A percentile compares a stretch with the other conserved stretches of the same genome.
Evolutionary conservation across 2,113 vertebrate genomes (phyloP).

Genomic region (Jacana jacana): DNA sequence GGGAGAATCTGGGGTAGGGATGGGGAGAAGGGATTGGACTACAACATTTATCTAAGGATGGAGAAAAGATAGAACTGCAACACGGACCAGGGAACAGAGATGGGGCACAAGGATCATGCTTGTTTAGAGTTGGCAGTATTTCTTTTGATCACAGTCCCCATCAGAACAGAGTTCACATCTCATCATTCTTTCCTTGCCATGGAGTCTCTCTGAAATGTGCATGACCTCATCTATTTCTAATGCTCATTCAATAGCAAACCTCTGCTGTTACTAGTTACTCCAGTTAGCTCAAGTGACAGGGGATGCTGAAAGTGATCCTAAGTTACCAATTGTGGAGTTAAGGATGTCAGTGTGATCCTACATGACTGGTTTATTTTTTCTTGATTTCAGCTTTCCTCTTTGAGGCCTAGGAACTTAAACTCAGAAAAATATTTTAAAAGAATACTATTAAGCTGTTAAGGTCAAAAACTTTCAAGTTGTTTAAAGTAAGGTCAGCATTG

Average conservation of each 20-base stretch:
- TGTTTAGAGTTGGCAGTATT: not conserved
- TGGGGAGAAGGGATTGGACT: not conserved
- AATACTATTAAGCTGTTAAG: not conserved
- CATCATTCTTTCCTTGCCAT: not conserved
- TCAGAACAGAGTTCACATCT: not conserved
- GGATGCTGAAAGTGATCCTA: conserved; percentile 14
- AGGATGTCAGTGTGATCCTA: not conserved
- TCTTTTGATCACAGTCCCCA: not conserved
- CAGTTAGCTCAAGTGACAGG: conserved; percentile 5
- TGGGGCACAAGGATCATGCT: not conserved
- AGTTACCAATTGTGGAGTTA: conserved; percentile 2
- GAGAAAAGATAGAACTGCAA: not conserved
- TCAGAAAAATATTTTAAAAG: conserved; percentile 24
- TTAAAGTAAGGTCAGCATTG: not conserved
- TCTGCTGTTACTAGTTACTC: conserved; percentile 23
- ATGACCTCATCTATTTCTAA: conserved; percentile 13
- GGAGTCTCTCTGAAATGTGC: not conserved
- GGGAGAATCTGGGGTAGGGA: not conserved
- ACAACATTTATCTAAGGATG: not conserved
- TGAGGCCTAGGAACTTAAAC: not conserved
- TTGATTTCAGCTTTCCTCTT: not conserved
- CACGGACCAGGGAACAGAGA: not conserved
- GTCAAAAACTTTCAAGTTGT: conserved; percentile 1
- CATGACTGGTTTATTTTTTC: conserved; percentile 13
- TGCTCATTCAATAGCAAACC: not conserved